A percentile compares a stretch with the other conserved stretches of the same genome.
Evolutionary conservation across 2,113 vertebrate species (phyloP).

Genomic region (Anoura caudifer): DNA sequence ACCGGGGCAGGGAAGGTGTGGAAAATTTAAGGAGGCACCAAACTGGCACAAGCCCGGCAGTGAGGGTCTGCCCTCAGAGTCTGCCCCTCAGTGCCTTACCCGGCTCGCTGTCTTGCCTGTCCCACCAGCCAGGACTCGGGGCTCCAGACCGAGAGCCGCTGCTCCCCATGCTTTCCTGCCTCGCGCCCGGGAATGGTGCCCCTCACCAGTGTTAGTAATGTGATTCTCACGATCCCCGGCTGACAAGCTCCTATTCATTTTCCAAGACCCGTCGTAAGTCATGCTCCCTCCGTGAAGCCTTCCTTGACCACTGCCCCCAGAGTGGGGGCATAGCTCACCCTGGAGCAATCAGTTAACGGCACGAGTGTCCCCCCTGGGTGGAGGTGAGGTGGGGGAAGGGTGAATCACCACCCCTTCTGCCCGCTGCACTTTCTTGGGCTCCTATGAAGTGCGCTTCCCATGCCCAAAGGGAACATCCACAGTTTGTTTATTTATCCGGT

Average conservation of each 20-base stretch:
- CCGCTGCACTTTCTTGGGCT: not conserved
- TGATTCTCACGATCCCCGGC: not conserved
- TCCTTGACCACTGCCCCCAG: not conserved
- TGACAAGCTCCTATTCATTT: not conserved
- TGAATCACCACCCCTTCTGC: fast-evolving
- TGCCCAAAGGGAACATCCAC: not conserved
- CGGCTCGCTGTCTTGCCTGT: not conserved
- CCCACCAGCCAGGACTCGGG: not conserved
- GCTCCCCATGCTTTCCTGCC: not conserved
- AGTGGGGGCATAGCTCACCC: not conserved
- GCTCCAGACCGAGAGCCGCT: not conserved
- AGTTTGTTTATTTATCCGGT: not conserved
- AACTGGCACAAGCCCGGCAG: not conserved
- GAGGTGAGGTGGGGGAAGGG: not conserved
- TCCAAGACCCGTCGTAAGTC: not conserved
- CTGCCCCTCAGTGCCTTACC: not conserved
- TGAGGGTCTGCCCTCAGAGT: not conserved
- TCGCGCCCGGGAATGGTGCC: not conserved
- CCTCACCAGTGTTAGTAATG: not conserved
- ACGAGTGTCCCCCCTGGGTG: not conserved
- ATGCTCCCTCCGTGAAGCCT: not conserved
- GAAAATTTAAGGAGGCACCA: not conserved
- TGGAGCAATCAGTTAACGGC: not conserved
- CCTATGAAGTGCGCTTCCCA: no score
- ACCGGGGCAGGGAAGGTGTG: not conserved